Base-by-base conservation (phyloP, 2,113 vertebrate species). In the Gorilla gorilla region DNA sequence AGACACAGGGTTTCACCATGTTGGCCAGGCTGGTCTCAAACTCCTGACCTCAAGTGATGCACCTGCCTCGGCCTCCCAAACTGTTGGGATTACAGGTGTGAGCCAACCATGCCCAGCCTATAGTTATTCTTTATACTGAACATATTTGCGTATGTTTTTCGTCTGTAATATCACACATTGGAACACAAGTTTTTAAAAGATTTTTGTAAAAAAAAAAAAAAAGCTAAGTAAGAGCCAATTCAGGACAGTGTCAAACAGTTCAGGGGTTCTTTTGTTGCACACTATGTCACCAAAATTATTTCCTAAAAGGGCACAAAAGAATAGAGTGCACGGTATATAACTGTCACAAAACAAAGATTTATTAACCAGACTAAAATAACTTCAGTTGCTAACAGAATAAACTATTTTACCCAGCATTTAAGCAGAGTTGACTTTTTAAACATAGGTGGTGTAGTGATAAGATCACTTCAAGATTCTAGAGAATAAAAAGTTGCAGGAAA, bases 401-500 rank as follows among this genome's bases (percentile, higher is more conserved):
- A 72, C 27, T 48, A 38, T 45, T 55, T 90, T 90, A 85, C 11
- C 55, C 57, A 68, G 43, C 40, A 90, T 68, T 32, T 35, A 83
- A 50, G 17, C 66, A 93, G 40, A 83, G 85, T 79, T 73, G 91
- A 85, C 35, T 79, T 92, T 79, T 79, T 81, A 89, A 88, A 89
- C 76, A 86, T 86, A 94, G 27, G 61, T 83, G 12, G 14, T 87
- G 12, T 45, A 79, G 16, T 45, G 27, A 66, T 79, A 76, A 48
- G 68, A 64, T 78, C 82, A 81, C 64, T 92, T 93, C 40, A 85
- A 96, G 78, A 48, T 81, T n/a, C 93, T 75, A 89, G 59, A 94
- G 40, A 93, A 59, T 50, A 25, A n/a, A 59, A 87, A 64, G 52
- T 78, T 90, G 61, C 48, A 57, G 64, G 76, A 97, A 95, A 95